phyloP scores from a whole-genome alignment of 2,113 vertebrate genomes.

The Bungarus multicinctus region DNA sequence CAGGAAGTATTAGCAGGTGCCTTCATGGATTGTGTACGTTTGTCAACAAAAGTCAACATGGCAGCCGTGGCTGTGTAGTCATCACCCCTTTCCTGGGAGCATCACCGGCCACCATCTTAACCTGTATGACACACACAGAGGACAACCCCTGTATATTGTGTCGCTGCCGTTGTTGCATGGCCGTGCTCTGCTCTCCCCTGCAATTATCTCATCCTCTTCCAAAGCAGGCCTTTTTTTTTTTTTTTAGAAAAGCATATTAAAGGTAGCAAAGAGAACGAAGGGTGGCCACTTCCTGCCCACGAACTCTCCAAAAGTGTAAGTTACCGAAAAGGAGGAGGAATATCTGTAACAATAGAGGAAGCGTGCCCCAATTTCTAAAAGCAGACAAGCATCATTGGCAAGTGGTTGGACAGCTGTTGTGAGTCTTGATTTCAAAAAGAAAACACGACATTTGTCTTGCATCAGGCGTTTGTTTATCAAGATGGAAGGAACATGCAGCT shows the following conservation, averaged over 20 bases:
- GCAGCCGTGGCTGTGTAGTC: background rate
- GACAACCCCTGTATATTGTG: background rate
- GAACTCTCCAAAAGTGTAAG: background rate
- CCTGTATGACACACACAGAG: background rate
- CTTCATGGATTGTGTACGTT: background rate
- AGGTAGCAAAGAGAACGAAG: background rate
- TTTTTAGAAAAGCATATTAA: background rate
- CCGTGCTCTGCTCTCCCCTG: background rate
- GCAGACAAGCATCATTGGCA: background rate
- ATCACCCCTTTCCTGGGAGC: background rate
- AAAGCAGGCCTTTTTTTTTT: background rate
- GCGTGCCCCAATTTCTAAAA: background rate
- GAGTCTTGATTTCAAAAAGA: too few species aligned
- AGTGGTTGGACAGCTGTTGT: background rate
- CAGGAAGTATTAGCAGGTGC: background rate
- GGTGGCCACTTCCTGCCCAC: background rate
- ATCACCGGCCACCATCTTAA: background rate
- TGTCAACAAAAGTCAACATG: background rate
- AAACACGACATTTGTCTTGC: background rate
- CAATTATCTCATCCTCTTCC: background rate
- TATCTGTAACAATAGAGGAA: background rate
- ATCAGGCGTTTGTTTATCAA: background rate
- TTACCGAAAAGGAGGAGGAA: background rate
- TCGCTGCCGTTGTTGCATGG: background rate
- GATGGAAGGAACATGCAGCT: background rate